Evolutionary conservation across 2,797 vertebrate species (phyloP).

Genomic region (Trachurus trachurus): DNA sequence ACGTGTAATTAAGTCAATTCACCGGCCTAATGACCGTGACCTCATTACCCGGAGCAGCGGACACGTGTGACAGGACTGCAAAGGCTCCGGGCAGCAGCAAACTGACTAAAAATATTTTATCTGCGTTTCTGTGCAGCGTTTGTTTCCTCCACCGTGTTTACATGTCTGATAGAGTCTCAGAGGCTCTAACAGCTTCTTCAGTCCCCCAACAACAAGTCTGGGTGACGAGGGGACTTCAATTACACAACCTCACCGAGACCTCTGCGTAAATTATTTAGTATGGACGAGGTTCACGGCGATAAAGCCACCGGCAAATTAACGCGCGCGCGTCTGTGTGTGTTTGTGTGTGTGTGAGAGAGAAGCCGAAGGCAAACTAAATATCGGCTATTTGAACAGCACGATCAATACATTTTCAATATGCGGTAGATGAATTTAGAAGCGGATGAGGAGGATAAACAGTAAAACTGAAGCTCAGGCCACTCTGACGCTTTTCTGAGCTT

Average conservation of each 20-base stretch:
- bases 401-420: background rate
- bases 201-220: slow-evolving; percentile 83
- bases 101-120: slow-evolving; percentile 17
- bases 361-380: slow-evolving; percentile 13
- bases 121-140: slow-evolving; percentile 6
- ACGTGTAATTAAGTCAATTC: slow-evolving; percentile 84
- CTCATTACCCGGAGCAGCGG: slow-evolving; percentile 85
- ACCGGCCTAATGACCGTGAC: slow-evolving; percentile 77
- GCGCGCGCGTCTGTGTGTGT: background rate
- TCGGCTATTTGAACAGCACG: slow-evolving; percentile 1
- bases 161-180: slow-evolving; percentile 22
- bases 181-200: slow-evolving; percentile 78
- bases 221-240: slow-evolving; percentile 86
- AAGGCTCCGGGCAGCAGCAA: slow-evolving; percentile 10
- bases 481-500: background rate
- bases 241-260: slow-evolving; percentile 77
- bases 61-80: background rate
- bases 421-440: background rate
- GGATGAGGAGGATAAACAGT: background rate
- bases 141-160: background rate
- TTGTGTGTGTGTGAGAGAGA: background rate
- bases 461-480: background rate
- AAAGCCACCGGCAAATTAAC: slow-evolving; percentile 61
- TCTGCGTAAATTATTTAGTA: slow-evolving; percentile 88
- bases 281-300: slow-evolving; percentile 75